Evolutionary conservation across 2,888 invertebrate genomes (phyloP).

Genomic region (Lissonota sp.): DNA sequence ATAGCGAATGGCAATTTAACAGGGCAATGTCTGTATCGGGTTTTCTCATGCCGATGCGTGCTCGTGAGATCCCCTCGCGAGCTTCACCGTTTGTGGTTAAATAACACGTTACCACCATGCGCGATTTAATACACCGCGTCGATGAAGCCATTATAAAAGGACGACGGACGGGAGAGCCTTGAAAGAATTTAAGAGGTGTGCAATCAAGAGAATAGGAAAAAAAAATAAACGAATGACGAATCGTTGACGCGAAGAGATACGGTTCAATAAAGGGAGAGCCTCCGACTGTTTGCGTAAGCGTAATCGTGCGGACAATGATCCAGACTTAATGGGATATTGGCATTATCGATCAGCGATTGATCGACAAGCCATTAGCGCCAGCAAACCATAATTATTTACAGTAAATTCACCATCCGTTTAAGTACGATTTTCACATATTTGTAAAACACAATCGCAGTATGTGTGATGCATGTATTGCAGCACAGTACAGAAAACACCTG

Average conservation of each 20-base stretch:
- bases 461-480: too few relatives aligned
- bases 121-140: constrained; percentile 63
- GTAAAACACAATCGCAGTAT: too few relatives aligned
- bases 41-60: constrained; percentile 53
- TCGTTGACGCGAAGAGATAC: constrained; percentile 29
- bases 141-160: constrained; percentile 74
- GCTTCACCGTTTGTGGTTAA: constrained; percentile 67
- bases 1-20: constrained; percentile 67
- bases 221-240: constrained; percentile 23
- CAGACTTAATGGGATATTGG: constrained; percentile 35
- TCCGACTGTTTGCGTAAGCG: constrained; percentile 68
- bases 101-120: constrained; percentile 74
- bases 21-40: constrained; percentile 49
- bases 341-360: constrained; percentile 5
- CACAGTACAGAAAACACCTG: too few relatives aligned
- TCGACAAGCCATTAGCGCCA: constrained; percentile 1
- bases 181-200: constrained; percentile 61
- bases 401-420: too few relatives aligned
- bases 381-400: too few relatives aligned
- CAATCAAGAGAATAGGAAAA: constrained; percentile 42
- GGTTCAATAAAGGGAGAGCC: constrained; percentile 18
- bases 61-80: constrained; percentile 33
- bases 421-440: too few relatives aligned
- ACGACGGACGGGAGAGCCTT: constrained; percentile 49
- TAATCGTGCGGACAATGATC: constrained; percentile 48